Conservation (phyloP, 2,888 invertebrate species). For the Thera britannica region DNA sequence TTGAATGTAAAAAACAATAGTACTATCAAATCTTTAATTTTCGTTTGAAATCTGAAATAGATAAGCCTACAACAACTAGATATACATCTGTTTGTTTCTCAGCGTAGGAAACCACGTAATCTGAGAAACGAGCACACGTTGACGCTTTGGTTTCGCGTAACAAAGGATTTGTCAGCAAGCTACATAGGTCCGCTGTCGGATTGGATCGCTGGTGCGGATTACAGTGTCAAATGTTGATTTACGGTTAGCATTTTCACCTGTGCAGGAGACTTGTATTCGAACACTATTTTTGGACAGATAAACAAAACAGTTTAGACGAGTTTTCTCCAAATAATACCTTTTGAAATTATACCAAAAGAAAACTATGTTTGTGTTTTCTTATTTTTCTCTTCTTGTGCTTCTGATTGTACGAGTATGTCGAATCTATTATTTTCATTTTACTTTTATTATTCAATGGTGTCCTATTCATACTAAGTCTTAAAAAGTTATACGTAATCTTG, state of each 20-base stretch:
- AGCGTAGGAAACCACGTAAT: slow-evolving; percentile 48
- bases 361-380: too few relatives aligned
- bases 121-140: slow-evolving; percentile 52
- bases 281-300: not conserved
- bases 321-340: not conserved
- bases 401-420: too few relatives aligned
- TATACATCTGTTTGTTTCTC: not conserved
- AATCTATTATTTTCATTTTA: too few relatives aligned
- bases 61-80: not conserved
- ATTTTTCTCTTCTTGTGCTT: too few relatives aligned
- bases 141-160: slow-evolving; percentile 46
- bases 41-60: too few relatives aligned
- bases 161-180: slow-evolving; percentile 57
- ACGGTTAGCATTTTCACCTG: slow-evolving; percentile 15
- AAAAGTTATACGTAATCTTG: too few relatives aligned
- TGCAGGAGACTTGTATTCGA: not conserved
- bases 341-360: too few relatives aligned
- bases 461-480: too few relatives aligned
- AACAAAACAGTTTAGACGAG: not conserved
- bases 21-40: too few relatives aligned
- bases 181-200: slow-evolving; percentile 30
- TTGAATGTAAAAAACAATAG: too few relatives aligned
- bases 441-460: too few relatives aligned
- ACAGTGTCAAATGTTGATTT: slow-evolving; percentile 32
- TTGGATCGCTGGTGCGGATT: slow-evolving; percentile 22